Evolutionary conservation across 2,888 invertebrate species (phyloP), one percentile per base, ranked within the genome.

Genomic region (Pollenia amentaria): DNA sequence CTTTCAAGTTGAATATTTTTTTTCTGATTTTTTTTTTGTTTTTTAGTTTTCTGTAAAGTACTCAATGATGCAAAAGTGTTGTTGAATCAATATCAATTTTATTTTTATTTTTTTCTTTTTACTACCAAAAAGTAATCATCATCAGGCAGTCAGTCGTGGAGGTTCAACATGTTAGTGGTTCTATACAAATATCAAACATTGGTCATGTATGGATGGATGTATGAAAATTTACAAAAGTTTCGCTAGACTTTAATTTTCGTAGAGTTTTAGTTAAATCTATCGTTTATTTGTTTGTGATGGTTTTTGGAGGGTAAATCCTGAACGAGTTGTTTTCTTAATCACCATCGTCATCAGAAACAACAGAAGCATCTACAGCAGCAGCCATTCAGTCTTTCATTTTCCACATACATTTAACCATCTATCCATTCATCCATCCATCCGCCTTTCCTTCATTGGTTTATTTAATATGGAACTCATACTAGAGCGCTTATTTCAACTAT

Each of bases 41-140:
- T 60, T 70, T 53, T 53, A 46, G 77, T 29, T 46, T 73, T 51
- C 55, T 40, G 29, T 38, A 12, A 67, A 73, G 72, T 67, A 62
- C 77, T 82, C 77, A 85, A 81, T 78, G 81, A 82, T 38, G 73
- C 82, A 77, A 78, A 64, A 85, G 85, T 85, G 85, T 85, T 83
- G 86, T 70, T 86, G 79, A 79, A 83, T 86, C 86, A 86, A 86
- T 86, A 86, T 57, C 21, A 82, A 40, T 51, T 55, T 64, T 48
- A 46, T 55, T 55, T 29, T 44, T 29, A n/a, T 16, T 38, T 4
- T 38, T 48, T 55, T 18, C 16, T 48, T 51, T 42, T 29, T 29
- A 1, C 29, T 29, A 29, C 29, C 3, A 40, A 72, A 78, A 73
- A 42, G 42, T 64, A 77, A 60, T 78, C 72, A 84, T 84, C 73